phyloP scores from a whole-genome alignment of 2,888 invertebrate species.

The Lasioglossum oenotherae region DNA sequence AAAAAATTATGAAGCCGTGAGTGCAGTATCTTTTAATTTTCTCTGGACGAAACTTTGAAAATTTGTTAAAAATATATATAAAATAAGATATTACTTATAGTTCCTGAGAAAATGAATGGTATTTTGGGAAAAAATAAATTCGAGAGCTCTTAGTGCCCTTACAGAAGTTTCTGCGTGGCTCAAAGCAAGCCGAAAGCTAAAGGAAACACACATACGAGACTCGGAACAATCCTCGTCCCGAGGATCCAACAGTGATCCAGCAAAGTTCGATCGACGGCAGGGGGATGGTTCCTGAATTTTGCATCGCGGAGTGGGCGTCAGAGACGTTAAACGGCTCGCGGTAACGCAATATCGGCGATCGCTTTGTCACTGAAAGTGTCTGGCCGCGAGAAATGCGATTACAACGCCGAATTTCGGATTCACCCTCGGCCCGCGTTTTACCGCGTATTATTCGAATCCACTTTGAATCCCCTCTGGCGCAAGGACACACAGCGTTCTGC shows the following conservation, averaged over 20 bases:
- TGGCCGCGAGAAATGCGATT: constrained; percentile 81
- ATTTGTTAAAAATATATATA: too few species aligned
- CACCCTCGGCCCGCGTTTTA: constrained; percentile 81
- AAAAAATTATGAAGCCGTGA: too few species aligned
- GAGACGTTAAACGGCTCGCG: constrained; percentile 42
- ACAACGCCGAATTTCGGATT: constrained; percentile 80
- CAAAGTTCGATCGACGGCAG: not conserved
- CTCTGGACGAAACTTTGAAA: too few species aligned
- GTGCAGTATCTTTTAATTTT: too few species aligned
- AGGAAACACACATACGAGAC: not conserved
- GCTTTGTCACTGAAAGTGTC: constrained; percentile 68
- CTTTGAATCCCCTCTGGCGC: constrained; percentile 75
- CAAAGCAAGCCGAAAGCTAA: not conserved
- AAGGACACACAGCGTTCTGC: constrained; percentile 78
- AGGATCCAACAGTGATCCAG: not conserved
- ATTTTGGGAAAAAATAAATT: too few species aligned
- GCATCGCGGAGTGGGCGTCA: constrained; percentile 31
- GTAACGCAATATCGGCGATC: constrained; percentile 53
- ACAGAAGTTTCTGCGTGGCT: not conserved
- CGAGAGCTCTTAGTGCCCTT: too few species aligned
- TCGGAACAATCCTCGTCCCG: not conserved
- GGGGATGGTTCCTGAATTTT: constrained; percentile 19
- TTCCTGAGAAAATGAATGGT: too few species aligned
- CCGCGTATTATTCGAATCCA: constrained; percentile 81
- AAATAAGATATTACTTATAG: too few species aligned